Conservation (phyloP, 1,140 invertebrate species). For the Phenacoccus solenopsis region DNA sequence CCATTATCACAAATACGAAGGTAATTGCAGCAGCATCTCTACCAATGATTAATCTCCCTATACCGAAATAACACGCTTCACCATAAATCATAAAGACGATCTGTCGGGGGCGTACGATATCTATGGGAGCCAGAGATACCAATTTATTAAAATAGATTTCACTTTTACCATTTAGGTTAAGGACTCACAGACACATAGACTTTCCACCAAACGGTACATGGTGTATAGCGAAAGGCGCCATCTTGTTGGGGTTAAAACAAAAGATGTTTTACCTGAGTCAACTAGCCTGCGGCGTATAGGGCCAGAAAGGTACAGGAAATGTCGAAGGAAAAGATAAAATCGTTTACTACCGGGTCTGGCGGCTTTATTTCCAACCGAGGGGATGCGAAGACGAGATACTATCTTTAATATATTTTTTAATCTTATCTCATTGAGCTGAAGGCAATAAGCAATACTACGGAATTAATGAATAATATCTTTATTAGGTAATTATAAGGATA, state of each 20-base stretch:
- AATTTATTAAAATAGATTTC: background rate
- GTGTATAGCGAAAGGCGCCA: background rate
- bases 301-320: background rate
- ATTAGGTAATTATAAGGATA: no score
- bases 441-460: no score
- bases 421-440: no score
- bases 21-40: background rate
- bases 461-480: no score
- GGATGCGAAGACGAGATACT: no score
- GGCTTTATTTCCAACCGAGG: no score
- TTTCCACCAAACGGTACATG: no score
- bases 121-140: background rate
- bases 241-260: background rate
- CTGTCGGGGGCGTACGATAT: background rate
- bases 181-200: no score
- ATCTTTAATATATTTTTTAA: no score
- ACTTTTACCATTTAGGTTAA: background rate
- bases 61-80: background rate
- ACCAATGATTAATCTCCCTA: background rate
- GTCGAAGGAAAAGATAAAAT: slow-evolving; percentile 11
- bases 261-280: background rate
- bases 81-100: background rate
- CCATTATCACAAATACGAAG: background rate
- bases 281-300: background rate
- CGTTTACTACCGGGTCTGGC: slow-evolving; percentile 2